Base-by-base conservation (phyloP, 30 jellyfish, hydroid and myxozoan genomes). In the Pelagia noctiluca region DNA sequence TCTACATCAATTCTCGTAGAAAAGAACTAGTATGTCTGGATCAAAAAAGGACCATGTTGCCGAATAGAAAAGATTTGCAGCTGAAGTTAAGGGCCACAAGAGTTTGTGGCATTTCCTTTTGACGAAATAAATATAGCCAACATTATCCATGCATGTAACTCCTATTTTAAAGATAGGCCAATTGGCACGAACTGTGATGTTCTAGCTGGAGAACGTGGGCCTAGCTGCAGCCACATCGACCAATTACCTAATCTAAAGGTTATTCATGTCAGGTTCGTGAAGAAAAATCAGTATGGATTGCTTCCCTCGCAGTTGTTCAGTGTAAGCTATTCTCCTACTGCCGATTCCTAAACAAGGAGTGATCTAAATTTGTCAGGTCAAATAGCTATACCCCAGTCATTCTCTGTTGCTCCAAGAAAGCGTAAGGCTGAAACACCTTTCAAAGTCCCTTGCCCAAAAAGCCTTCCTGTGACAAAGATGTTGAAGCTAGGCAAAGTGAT, bases 151-250 rank as follows among this genome's bases (percentile, higher is more conserved):
- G 80, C 76, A 23, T 49, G 16, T 38, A 49, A 52, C 38, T 34
- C 46, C 50, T 50, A 66, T 63, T 52, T 54, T 62, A 31, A 35
- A 57, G 22, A 54, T 28, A n/a, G 46, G 25, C 52, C 50, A 46
- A 67, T 5, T 35, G 73, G 88, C 76, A 54, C 37, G 75, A 50
- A 81, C n/a, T 63, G 83, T 35, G 85, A 79, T 29, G 61, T 79
- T 34, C 26, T 57, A 24, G 71, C 82, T 37, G 90, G 85, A 57
- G 83, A 82, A 52, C 50, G 89, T 5, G 90, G 83, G 0, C 95
- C 95, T 11, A 42, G 75, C 0, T 72, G 89, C 49, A 71, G 64
- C 73, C 24, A 65, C 50, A 63, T 28, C 1, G 62, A 48, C 57
- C 89, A 83, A 37, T 61, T 72, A 11, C 75, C 89, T 23, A 35